Evolutionary conservation across 64 coral and sea anemone species (phyloP).

Genomic region (Stichodactyla mertensii): DNA sequence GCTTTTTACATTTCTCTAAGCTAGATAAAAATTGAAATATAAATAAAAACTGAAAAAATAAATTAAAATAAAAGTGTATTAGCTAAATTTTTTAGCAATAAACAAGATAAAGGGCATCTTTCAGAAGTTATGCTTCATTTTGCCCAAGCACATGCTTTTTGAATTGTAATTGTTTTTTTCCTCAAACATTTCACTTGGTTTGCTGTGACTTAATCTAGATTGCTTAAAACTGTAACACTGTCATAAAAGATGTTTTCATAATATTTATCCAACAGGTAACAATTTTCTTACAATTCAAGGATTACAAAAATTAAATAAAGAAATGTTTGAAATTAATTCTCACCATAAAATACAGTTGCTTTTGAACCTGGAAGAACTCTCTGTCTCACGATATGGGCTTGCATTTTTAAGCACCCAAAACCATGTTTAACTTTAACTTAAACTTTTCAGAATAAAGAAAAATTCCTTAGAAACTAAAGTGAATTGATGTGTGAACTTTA

Average conservation of each 20-base stretch:
- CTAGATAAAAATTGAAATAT: too few relatives aligned
- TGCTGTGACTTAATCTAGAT: not conserved
- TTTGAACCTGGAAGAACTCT: conserved; percentile 20
- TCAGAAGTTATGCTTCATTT: not conserved
- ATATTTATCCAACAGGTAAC: not conserved
- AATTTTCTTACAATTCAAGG: not conserved
- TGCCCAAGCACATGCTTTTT: conserved; percentile 1
- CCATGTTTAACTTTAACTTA: not conserved
- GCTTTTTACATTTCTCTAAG: too few relatives aligned
- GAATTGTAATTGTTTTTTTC: not conserved
- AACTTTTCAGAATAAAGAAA: not conserved
- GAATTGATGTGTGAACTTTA: not conserved
- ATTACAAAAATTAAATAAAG: not conserved
- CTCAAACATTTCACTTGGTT: not conserved
- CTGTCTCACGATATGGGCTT: conserved; percentile 6
- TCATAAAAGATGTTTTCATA: not conserved
- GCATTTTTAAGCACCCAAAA: not conserved
- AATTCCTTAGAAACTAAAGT: not conserved
- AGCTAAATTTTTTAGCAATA: not conserved
- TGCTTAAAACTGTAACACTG: not conserved
- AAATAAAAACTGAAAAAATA: not conserved
- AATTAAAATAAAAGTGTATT: not conserved
- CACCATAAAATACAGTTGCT: conserved; percentile 1
- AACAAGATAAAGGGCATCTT: not conserved
- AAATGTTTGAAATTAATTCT: not conserved